These are phyloP conservation scores for Globodera ellingtonae DNA, from an alignment of 1,140 invertebrate species.

Conservation along the genomic window DNA sequence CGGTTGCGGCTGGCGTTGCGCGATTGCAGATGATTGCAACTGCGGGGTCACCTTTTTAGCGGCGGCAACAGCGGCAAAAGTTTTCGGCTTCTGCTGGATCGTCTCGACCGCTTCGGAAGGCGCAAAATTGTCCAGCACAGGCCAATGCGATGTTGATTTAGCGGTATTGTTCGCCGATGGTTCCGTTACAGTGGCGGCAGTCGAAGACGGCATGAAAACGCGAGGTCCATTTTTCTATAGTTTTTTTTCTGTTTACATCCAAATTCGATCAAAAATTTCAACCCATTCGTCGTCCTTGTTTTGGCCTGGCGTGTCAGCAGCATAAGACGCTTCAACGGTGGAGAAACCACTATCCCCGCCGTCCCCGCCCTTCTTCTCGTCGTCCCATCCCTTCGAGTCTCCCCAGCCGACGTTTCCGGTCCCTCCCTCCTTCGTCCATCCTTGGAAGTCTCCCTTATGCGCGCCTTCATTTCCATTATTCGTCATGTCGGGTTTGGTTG, in stretches of 20 bases:
- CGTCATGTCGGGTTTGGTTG: neutral
- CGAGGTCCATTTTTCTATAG: slow-evolving; percentile 18
- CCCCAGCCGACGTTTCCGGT: neutral
- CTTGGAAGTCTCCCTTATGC: neutral
- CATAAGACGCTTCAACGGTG: slow-evolving; percentile 6
- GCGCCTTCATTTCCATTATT: neutral
- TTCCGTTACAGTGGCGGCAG: neutral
- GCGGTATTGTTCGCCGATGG: neutral
- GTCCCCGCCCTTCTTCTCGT: neutral
- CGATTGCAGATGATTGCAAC: neutral
- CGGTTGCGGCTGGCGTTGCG: neutral
- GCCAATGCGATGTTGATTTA: slow-evolving; percentile 11
- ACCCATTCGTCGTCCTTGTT: slow-evolving; percentile 26
- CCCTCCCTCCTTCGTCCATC: neutral
- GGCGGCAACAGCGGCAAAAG: slow-evolving; percentile 28
- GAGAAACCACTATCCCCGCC: neutral
- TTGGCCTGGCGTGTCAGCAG: neutral
- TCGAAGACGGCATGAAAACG: slow-evolving; percentile 13
- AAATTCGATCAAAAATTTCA: neutral
- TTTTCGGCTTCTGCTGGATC: slow-evolving; percentile 19
- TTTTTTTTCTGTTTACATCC: neutral
- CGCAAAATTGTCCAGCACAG: slow-evolving; percentile 2
- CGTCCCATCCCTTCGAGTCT: slow-evolving; percentile 7
- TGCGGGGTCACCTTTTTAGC: slow-evolving; percentile 8
- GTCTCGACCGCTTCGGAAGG: neutral